phyloP scores from a whole-genome alignment of 2,888 invertebrate genomes.

The Caenorhabditis virilis region DNA sequence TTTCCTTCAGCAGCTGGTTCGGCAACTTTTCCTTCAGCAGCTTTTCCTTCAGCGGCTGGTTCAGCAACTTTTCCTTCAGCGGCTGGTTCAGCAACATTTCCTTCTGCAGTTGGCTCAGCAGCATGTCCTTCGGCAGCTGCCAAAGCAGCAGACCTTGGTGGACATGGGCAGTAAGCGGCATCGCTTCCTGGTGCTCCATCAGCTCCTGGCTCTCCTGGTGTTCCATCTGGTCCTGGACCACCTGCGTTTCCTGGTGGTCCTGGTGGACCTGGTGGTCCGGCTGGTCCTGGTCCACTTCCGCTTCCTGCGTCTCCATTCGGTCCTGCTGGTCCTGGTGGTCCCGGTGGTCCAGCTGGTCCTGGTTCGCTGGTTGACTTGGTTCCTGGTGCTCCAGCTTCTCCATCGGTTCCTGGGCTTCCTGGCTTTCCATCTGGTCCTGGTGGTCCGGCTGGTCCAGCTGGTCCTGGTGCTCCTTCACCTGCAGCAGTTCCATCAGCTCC shows the following conservation, averaged over 20 bases:
- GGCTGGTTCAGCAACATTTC: not conserved
- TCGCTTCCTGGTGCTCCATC: constrained; percentile 35
- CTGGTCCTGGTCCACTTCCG: constrained; percentile 15
- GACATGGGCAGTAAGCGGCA: constrained; percentile 42
- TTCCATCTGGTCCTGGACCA: constrained; percentile 12
- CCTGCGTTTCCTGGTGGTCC: constrained; percentile 25
- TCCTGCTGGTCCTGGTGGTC: constrained; percentile 36
- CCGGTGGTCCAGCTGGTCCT: constrained; percentile 40
- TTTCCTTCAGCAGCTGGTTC: not conserved
- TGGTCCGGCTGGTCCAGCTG: constrained; percentile 27
- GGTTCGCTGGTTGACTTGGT: constrained; percentile 33
- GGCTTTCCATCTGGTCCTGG: constrained; percentile 35
- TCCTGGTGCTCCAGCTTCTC: constrained; percentile 37
- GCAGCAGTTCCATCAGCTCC: constrained; percentile 11
- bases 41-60: not conserved
- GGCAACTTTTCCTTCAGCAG: not conserved
- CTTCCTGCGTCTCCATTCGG: constrained; percentile 34
- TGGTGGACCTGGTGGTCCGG: constrained; percentile 17
- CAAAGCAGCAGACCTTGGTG: constrained; percentile 19
- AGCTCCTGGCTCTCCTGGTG: constrained; percentile 17
- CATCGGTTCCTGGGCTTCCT: constrained; percentile 28
- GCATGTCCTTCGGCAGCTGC: not conserved
- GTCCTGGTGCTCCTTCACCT: constrained; percentile 1
- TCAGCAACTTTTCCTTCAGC: not conserved
- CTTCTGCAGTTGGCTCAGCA: not conserved